Evolutionary conservation across 2,888 invertebrate genomes (phyloP).

Genomic region (Oasisia sp.): DNA sequence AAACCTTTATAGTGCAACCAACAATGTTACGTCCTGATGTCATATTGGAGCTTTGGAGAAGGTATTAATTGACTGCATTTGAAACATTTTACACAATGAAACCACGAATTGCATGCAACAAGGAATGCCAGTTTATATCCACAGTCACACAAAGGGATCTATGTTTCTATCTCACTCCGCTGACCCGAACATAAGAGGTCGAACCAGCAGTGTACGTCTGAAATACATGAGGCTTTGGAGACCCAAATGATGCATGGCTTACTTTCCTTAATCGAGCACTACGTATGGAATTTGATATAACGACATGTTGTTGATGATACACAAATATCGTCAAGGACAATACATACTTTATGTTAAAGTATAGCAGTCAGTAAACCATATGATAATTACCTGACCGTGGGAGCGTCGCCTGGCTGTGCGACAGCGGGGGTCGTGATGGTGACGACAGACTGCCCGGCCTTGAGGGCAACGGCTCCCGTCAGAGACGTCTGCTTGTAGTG

Average conservation of each 20-base stretch:
- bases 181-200: no score
- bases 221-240: no score
- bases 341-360: background rate
- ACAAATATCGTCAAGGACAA: background rate
- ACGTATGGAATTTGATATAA: no score
- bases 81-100: no score
- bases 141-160: background rate
- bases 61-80: no score
- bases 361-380: background rate
- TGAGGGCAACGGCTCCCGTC: slow-evolving; percentile 30
- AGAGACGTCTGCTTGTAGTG: slow-evolving; percentile 30
- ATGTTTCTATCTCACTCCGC: background rate
- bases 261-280: no score
- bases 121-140: no score
- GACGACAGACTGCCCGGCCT: slow-evolving; percentile 25
- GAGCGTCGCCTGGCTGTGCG: background rate
- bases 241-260: no score
- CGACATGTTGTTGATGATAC: no score
- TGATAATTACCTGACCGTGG: slow-evolving; percentile 18
- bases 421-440: slow-evolving; percentile 27
- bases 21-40: background rate
- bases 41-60: background rate
- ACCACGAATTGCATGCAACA: no score
- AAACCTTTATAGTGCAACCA: background rate
- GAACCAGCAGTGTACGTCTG: no score